These are phyloP conservation scores for Gambusia holbrooki DNA, from an alignment of 2,113 vertebrate genomes.

Conservation along the genomic window DNA sequence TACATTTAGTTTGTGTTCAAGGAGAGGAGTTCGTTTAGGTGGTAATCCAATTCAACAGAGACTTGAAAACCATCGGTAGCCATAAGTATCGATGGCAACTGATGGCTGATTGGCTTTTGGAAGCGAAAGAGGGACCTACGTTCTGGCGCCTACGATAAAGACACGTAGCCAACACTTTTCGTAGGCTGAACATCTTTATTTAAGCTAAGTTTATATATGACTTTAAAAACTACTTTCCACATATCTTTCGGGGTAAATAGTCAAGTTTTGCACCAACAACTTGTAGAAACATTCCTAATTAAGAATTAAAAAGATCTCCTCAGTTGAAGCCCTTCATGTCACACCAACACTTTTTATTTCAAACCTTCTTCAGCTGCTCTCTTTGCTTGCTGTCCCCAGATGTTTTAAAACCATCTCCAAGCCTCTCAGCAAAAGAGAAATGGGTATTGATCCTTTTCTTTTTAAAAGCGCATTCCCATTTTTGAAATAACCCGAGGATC, in stretches of 20 bases:
- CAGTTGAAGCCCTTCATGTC: neutral
- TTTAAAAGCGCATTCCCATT: neutral
- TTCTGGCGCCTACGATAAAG: no score
- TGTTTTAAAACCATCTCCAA: conserved; percentile 1
- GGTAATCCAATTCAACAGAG: no score
- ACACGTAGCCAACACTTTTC: neutral
- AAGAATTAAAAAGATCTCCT: neutral
- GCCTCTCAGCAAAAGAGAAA: conserved; percentile 21
- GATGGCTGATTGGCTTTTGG: no score
- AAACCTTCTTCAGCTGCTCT: neutral
- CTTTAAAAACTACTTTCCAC: no score
- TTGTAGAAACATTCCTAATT: neutral
- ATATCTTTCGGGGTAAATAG: neutral
- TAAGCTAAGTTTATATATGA: no score
- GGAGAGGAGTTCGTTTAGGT: no score
- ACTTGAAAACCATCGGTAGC: no score
- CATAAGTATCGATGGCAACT: no score
- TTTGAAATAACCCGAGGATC: conserved; percentile 8
- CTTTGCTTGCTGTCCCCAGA: neutral
- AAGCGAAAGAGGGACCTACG: no score
- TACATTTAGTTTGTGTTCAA: neutral
- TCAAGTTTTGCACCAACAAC: neutral
- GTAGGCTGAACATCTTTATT: neutral
- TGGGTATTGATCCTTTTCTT: conserved; percentile 26
- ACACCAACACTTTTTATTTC: neutral